Percentiles rank a stretch among this genome's conserved stretches.
These are phyloP conservation scores for Toxotes chatareus DNA, from an alignment of 2,113 vertebrate genomes.

Conservation along the genomic window DNA sequence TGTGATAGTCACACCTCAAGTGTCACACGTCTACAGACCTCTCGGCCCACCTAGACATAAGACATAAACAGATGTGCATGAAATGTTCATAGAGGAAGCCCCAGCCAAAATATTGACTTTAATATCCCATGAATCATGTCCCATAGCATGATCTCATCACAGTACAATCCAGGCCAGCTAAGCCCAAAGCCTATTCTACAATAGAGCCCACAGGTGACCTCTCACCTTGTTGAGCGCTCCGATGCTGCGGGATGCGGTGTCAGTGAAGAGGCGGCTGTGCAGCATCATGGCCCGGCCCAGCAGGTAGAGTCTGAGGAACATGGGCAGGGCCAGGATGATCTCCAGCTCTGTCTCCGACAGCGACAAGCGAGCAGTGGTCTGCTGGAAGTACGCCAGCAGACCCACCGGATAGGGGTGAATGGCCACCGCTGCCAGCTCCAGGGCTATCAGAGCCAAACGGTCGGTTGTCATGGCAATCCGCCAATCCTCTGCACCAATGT, in stretches of 20 bases:
- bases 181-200: constrained; percentile 26
- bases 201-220: constrained; percentile 2
- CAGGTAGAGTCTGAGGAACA: constrained; percentile 96
- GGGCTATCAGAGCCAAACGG: constrained; percentile 89
- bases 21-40: constrained; percentile 66
- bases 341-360: constrained; percentile 92
- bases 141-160: constrained; percentile 15
- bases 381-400: constrained; percentile 78
- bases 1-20: constrained; percentile 68
- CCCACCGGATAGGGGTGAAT: constrained; percentile 92
- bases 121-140: constrained; percentile 15
- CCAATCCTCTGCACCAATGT: constrained; percentile 95
- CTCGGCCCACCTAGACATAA: constrained; percentile 71
- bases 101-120: constrained; percentile 30
- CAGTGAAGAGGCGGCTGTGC: constrained; percentile 94
- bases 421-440: constrained; percentile 91
- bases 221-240: constrained; percentile 95
- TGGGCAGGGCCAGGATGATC: constrained; percentile 93
- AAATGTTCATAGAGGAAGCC: constrained; percentile 48
- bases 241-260: constrained; percentile 94
- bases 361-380: constrained; percentile 80
- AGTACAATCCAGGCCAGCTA: constrained; percentile 13
- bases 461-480: constrained; percentile 94
- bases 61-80: constrained; percentile 65
- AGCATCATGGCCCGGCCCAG: constrained; percentile 93